Base-by-base conservation (phyloP, 2,797 vertebrate genomes). In the Sebastolobus altivelis region DNA sequence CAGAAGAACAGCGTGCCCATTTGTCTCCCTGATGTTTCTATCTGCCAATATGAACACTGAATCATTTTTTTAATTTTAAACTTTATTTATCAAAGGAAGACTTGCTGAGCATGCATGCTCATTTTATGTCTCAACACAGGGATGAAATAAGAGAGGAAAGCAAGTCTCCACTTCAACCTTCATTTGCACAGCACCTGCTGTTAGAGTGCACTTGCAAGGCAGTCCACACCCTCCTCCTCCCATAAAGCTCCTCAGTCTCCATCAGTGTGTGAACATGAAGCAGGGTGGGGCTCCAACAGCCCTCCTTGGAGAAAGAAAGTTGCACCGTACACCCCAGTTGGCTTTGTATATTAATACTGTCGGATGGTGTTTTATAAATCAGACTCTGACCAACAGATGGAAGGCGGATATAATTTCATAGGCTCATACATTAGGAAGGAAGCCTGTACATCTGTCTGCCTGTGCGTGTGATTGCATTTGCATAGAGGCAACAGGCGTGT, bases 331-430 rank as follows among this genome's bases (percentile, higher is more conserved):
- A 22, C n/a, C 40, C 49, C 73, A 33, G 58, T 84, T 77, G 67
- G 69, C 77, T 84, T 84, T 83, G 72, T 80, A 69, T 80, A 72
- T 86, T 83, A 85, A 81, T 58, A 29, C 31, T 31, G 40, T 84
- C 67, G 65, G 85, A 86, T 81, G 82, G 66, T 72, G 83, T 92
- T 87, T 84, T 79, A 69, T 82, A 81, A 92, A 90, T 82, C 68
- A 75, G 75, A 87, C 70, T 85, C 63, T 80, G 79, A 82, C 74
- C 86, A 93, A 70, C 91, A 92, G 89, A 94, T 91, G 90, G 90
- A 86, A 86, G 80, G 80, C 63, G 67, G 85, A 77, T 92, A 77
- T 89, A 27, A 84, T 93, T 95, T 91, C 74, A 83, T 81, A 29
- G 81, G 75, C 83, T 89, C 79, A 73, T 91, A 79, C 86, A 83